These are phyloP conservation scores for Eugnorisma glareosa DNA, from an alignment of 2,888 invertebrate species.

Conservation along the genomic window DNA sequence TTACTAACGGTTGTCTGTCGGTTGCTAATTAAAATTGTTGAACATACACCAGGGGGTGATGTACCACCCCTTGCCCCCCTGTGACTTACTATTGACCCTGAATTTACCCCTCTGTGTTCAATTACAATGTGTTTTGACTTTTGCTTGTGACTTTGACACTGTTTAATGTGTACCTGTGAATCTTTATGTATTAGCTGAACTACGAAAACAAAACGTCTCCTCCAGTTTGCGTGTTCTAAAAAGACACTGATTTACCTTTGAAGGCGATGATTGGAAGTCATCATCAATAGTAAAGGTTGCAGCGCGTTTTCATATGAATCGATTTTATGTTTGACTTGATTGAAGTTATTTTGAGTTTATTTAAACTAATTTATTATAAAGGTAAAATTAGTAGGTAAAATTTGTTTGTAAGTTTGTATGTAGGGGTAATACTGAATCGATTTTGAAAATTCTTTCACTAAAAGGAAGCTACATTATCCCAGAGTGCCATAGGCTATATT, in stretches of 20 bases:
- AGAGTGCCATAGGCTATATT: too few relatives aligned
- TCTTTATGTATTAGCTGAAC: not conserved
- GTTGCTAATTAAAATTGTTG: slow-evolving; percentile 68
- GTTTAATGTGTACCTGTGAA: too few relatives aligned
- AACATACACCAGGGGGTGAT: slow-evolving; percentile 48
- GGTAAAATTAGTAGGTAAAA: too few relatives aligned
- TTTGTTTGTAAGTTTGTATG: too few relatives aligned
- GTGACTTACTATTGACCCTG: slow-evolving; percentile 61
- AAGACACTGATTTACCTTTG: not conserved
- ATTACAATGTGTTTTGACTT: slow-evolving; percentile 26
- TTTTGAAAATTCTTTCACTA: too few relatives aligned
- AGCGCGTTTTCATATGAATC: not conserved
- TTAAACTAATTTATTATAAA: too few relatives aligned
- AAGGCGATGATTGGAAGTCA: not conserved
- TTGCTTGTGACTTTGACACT: slow-evolving; percentile 11
- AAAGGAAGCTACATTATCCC: too few relatives aligned
- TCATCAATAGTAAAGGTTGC: not conserved
- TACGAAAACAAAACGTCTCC: not conserved
- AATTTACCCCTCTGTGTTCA: slow-evolving; percentile 50
- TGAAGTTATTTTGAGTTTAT: too few relatives aligned
- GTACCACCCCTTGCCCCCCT: slow-evolving; percentile 31
- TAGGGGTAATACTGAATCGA: too few relatives aligned
- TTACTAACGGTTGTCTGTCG: slow-evolving; percentile 59
- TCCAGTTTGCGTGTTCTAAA: not conserved
- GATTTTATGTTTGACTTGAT: not conserved